Base-by-base conservation (phyloP, 2,888 invertebrate species). In the Coleophora deauratella region DNA sequence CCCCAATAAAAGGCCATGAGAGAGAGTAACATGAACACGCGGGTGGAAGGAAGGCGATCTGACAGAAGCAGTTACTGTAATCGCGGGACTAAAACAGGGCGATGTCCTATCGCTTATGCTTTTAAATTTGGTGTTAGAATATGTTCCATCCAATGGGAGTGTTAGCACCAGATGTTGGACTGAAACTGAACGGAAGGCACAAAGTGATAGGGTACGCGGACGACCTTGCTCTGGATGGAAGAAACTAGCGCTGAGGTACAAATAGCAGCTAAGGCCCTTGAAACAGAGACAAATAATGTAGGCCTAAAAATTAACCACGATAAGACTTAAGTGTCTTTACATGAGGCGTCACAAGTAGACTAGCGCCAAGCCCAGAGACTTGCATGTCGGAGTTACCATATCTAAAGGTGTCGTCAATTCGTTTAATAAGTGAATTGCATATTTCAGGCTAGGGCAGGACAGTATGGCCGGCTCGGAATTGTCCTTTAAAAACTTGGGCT, bases 41-140 rank as follows among this genome's bases (percentile, higher is more conserved):
- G 31, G 9, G 9, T 31, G 8, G 9, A 9, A 9, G 31, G 31
- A 31, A 6, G 6, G 21, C 21, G 31, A 31, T 9, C 28, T 31
- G 10, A 32, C 36, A 21, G 21, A 40, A 15, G 40, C 10, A 9
- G 31, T 38, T 31, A 31, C 1, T n/a, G 37, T 38, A n/a, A 14
- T 15, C 14, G 31, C 37, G 11, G 37, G 37, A 10, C 32, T 38
- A 10, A 38, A 38, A 15, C 31, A 38, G 10, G 37, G 37, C 3
- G 37, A 38, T 12, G 37, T 31, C 9, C 32, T 38, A 15, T 38
- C 37, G 15, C 37, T 31, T 15, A 31, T 14, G 14, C 37, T 38
- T 9, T 38, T 38, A 7, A 38, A 38, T 15, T 38, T 38, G 10
- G 31, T 38, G 6, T 14, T 38, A 4, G 37, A 38, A 31, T n/a